phyloP scores from a whole-genome alignment of 2,888 invertebrate species.

The Heteromurus nitidus region DNA sequence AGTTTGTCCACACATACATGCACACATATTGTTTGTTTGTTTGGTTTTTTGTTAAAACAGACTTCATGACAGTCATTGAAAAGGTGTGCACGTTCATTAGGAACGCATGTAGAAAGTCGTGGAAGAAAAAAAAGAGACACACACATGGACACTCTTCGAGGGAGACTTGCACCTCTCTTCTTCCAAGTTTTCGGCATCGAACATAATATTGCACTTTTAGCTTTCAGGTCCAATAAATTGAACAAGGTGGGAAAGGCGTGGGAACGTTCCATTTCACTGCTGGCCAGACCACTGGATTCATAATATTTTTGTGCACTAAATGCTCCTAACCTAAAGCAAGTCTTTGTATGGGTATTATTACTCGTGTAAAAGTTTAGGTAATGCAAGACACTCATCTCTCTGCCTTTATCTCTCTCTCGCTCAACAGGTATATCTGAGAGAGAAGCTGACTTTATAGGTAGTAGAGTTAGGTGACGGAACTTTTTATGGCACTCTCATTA shows the following conservation, averaged over 20 bases:
- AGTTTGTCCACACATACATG: too few species aligned
- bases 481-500: conserved; percentile 73
- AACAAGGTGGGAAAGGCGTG: conserved; percentile 67
- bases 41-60: background rate
- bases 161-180: conserved; percentile 23
- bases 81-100: conserved; percentile 12
- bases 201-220: conserved; percentile 57
- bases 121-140: conserved; percentile 3
- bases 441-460: background rate
- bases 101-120: background rate
- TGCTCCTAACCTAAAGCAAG: too few species aligned
- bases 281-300: conserved; percentile 14
- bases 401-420: background rate
- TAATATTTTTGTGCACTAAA: conserved; percentile 5
- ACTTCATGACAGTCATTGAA: conserved; percentile 20
- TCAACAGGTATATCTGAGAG: background rate
- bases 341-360: too few species aligned
- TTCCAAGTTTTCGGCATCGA: background rate
- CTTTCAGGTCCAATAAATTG: conserved; percentile 67
- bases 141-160: background rate
- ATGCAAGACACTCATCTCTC: too few species aligned
- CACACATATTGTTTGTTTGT: too few species aligned
- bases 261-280: conserved; percentile 64
- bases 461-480: conserved; percentile 54
- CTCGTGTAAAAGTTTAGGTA: too few species aligned